These are phyloP conservation scores for Pangasius larnaudii DNA, from an alignment of 2,797 vertebrate species.

Conservation along the genomic window DNA sequence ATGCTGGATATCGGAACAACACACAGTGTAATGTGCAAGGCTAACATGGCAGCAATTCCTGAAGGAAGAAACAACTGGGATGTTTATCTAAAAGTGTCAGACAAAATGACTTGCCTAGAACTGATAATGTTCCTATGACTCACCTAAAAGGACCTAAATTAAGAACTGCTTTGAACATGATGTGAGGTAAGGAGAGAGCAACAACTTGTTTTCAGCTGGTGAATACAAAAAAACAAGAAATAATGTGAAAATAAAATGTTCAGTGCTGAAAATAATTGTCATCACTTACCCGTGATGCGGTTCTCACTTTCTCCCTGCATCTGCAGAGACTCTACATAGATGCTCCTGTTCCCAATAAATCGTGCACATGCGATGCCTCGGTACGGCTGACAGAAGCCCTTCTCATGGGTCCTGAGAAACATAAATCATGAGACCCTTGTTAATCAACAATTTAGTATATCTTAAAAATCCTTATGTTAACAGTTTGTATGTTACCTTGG, in stretches of 20 bases:
- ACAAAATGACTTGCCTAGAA: slow-evolving; percentile 1
- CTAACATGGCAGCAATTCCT: slow-evolving; percentile 5
- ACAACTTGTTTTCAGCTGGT: not conserved
- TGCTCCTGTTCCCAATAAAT: slow-evolving; percentile 95
- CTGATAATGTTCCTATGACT: not conserved
- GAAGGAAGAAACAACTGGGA: not conserved
- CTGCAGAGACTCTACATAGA: slow-evolving; percentile 96
- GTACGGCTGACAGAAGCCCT: slow-evolving; percentile 96
- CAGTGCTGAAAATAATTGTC: not conserved
- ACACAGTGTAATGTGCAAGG: not conserved
- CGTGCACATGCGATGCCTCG: slow-evolving; percentile 94
- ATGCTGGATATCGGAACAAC: slow-evolving; percentile 12
- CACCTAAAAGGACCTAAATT: slow-evolving; percentile 14
- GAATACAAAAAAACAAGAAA: not conserved
- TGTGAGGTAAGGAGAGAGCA: not conserved
- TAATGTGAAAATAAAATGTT: not conserved
- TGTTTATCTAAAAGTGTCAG: slow-evolving; percentile 10
- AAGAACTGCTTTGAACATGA: slow-evolving; percentile 5
- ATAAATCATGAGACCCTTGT: not conserved
- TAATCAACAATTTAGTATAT: not conserved
- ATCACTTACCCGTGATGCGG: slow-evolving; percentile 88
- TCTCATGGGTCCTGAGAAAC: slow-evolving; percentile 79
- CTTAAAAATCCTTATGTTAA: not conserved
- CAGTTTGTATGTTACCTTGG: not conserved
- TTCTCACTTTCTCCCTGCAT: slow-evolving; percentile 98